These are phyloP conservation scores for Porites evermanni DNA, from an alignment of 92 coral and sea anemone genomes.

Conservation along the genomic window DNA sequence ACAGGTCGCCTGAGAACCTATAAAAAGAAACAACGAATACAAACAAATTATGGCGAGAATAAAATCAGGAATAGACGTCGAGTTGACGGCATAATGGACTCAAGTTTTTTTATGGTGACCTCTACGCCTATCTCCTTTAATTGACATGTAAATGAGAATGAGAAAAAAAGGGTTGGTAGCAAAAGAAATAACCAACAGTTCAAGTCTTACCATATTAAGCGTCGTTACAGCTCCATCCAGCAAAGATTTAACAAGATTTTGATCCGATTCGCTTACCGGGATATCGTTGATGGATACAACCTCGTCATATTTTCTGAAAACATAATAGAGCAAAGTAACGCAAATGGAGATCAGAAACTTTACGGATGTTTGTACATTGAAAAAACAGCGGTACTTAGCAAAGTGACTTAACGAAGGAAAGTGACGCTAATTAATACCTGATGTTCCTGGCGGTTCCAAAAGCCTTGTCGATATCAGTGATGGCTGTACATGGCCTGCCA, in stretches of 20 bases:
- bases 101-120: too few relatives aligned
- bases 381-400: not conserved
- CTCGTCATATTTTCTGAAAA: conserved; percentile 90
- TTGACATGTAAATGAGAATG: too few relatives aligned
- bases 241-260: conserved; percentile 77
- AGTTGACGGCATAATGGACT: not conserved
- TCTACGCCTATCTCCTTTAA: too few relatives aligned
- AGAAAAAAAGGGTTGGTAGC: too few relatives aligned
- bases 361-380: not conserved
- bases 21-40: not conserved
- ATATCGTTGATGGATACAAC: conserved; percentile 90
- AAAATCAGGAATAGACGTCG: not conserved
- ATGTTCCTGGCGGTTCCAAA: conserved; percentile 71
- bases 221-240: conserved; percentile 79
- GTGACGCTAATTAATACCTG: conserved; percentile 41
- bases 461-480: conserved; percentile 76
- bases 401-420: not conserved
- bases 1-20: conserved; percentile 88
- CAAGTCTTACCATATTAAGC: conserved; percentile 76
- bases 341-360: too few relatives aligned
- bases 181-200: not conserved
- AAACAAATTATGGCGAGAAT: too few relatives aligned
- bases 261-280: conserved; percentile 84
- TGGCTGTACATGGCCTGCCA: conserved; percentile 72
- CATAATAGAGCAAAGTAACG: not conserved